A percentile compares a stretch with the other conserved stretches of the same genome.
Evolutionary conservation across 2,888 invertebrate species (phyloP).

Genomic region (Troides aeacus): DNA sequence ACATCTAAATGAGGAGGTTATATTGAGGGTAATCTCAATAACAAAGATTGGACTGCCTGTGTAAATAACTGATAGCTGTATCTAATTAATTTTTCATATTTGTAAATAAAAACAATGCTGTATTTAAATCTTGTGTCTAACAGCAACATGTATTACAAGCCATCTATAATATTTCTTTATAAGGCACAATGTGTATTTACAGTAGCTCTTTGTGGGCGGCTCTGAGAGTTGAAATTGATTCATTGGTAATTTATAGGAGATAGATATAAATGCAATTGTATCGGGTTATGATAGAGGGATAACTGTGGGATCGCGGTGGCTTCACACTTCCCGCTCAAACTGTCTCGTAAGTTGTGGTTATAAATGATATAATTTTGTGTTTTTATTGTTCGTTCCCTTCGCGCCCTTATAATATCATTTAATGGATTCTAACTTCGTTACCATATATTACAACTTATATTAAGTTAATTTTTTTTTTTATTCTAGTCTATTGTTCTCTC

Average conservation of each 20-base stretch:
- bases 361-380: slow-evolving; percentile 2
- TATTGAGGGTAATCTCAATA: too few species aligned
- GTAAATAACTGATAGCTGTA: too few species aligned
- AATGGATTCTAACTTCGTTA: too few species aligned
- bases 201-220: background rate
- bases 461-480: too few species aligned
- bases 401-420: too few species aligned
- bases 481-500: too few species aligned
- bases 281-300: slow-evolving; percentile 47
- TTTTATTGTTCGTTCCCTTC: background rate
- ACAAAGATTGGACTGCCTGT: too few species aligned
- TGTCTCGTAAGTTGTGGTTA: slow-evolving; percentile 52
- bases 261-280: slow-evolving; percentile 42
- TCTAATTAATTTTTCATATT: too few species aligned
- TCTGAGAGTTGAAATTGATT: slow-evolving; percentile 6
- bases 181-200: background rate
- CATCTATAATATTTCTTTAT: background rate
- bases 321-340: slow-evolving; percentile 55
- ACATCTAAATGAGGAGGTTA: too few species aligned
- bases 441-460: too few species aligned
- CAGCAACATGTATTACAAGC: background rate
- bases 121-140: background rate
- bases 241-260: slow-evolving; percentile 37
- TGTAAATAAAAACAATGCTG: background rate
- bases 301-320: slow-evolving; percentile 68